These are phyloP conservation scores for Bovichtus diacanthus DNA, from an alignment of 2,797 vertebrate species.

Conservation along the genomic window DNA sequence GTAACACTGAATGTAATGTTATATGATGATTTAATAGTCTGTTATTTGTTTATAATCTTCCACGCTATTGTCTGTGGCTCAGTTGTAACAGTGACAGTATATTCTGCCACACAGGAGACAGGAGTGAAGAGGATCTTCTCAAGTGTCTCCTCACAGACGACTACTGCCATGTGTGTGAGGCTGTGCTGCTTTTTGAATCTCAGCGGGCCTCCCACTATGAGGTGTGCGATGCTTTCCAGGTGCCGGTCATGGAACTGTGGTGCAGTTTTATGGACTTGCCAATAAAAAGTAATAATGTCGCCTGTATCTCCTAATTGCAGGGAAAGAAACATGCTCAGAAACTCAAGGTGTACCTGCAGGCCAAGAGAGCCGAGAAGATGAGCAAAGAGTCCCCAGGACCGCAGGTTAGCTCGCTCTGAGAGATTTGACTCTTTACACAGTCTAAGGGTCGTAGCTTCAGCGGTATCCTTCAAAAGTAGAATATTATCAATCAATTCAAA, in stretches of 20 bases:
- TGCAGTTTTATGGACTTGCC: background rate
- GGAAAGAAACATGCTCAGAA: conserved; percentile 91
- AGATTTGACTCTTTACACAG: background rate
- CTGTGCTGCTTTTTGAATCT: conserved; percentile 86
- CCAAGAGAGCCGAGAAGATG: conserved; percentile 76
- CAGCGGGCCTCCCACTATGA: conserved; percentile 91
- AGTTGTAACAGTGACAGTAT: background rate
- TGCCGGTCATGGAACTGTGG: background rate
- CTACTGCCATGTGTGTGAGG: conserved; percentile 90
- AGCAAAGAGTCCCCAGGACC: conserved; percentile 51
- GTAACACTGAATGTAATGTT: background rate
- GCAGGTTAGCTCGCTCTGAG: conserved; percentile 71
- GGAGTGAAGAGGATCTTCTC: conserved; percentile 66
- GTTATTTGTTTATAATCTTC: background rate
- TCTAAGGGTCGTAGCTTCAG: background rate
- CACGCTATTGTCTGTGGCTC: background rate
- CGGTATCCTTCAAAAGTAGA: background rate
- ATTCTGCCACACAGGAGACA: conserved; percentile 56
- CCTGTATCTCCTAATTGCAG: conserved; percentile 71
- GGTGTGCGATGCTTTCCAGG: conserved; percentile 73
- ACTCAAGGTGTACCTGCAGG: conserved; percentile 84
- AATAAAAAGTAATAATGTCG: background rate
- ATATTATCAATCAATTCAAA: background rate
- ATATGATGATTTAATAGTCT: background rate
- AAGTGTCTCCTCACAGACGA: conserved; percentile 85